Percentiles rank a stretch among this genome's conserved stretches.
These are phyloP conservation scores for Himalopsyche tibetana DNA, from an alignment of 2,888 invertebrate species.

Conservation along the genomic window DNA sequence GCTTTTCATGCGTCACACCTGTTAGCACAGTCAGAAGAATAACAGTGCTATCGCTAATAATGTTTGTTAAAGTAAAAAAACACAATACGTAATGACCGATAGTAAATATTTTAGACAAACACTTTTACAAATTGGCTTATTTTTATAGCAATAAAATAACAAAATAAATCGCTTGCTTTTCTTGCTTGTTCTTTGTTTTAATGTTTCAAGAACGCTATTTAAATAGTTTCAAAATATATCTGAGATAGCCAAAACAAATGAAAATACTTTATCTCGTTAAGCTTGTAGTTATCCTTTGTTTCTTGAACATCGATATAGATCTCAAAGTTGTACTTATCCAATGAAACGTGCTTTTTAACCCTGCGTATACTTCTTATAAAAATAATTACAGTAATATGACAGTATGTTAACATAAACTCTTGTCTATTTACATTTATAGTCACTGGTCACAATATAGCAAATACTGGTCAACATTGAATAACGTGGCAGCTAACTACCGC, in stretches of 20 bases:
- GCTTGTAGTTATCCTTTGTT: conserved; percentile 1
- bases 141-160: not conserved
- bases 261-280: conserved; percentile 29
- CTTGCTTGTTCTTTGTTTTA: not conserved
- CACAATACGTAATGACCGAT: too few species aligned
- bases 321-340: conserved; percentile 39
- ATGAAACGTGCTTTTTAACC: conserved; percentile 35
- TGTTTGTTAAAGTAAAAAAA: too few species aligned
- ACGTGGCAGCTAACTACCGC: too few species aligned
- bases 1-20: too few species aligned
- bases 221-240: not conserved
- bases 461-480: too few species aligned
- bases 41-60: too few species aligned
- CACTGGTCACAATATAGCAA: too few species aligned
- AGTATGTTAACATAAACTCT: too few species aligned
- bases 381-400: too few species aligned
- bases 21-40: too few species aligned
- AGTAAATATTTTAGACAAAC: too few species aligned
- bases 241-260: conserved; percentile 34
- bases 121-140: not conserved
- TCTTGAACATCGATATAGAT: conserved; percentile 14
- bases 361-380: not conserved
- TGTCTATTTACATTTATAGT: too few species aligned
- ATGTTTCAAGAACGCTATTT: not conserved
- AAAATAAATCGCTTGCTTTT: not conserved